These are phyloP conservation scores for Azorinus chamasolen DNA, from an alignment of 2,888 invertebrate genomes.

Conservation along the genomic window DNA sequence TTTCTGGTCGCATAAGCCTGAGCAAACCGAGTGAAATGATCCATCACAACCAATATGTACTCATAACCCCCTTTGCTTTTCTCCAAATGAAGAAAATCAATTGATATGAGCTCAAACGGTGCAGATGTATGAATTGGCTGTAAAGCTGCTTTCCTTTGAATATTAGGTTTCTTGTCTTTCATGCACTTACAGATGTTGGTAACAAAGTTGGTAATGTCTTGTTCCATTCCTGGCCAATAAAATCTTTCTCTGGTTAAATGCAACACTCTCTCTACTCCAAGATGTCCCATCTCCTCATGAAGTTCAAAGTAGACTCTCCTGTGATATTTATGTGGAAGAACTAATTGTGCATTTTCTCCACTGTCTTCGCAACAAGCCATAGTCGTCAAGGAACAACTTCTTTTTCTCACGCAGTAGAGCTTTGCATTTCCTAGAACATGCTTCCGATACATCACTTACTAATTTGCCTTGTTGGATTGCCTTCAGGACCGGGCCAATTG, in stretches of 20 bases:
- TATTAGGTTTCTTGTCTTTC: conserved; percentile 29
- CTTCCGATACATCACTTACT: too few relatives aligned
- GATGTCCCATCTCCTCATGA: conserved; percentile 61
- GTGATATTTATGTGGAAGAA: conserved; percentile 31
- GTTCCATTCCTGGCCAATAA: conserved; percentile 60
- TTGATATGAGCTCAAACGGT: conserved; percentile 41
- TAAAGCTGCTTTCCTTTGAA: conserved; percentile 14
- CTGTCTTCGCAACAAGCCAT: neutral
- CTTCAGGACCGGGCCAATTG: too few relatives aligned
- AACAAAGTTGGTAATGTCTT: conserved; percentile 40
- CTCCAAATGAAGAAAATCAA: conserved; percentile 58
- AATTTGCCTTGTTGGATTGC: too few relatives aligned
- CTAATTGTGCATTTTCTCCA: conserved; percentile 23
- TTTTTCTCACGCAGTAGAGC: too few relatives aligned
- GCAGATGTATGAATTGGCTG: conserved; percentile 36
- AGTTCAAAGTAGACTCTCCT: conserved; percentile 20
- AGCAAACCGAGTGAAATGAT: conserved; percentile 19
- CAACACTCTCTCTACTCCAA: conserved; percentile 44
- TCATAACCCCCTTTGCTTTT: conserved; percentile 43
- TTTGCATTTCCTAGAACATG: too few relatives aligned
- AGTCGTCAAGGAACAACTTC: too few relatives aligned
- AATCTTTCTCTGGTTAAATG: conserved; percentile 47
- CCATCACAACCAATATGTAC: conserved; percentile 37
- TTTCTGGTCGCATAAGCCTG: conserved; percentile 49
- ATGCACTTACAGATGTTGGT: conserved; percentile 38